Percentiles rank a stretch among this genome's conserved stretches.
Conservation (phyloP, 2,888 invertebrate genomes). For the Pristionchus arcanus region DNA sequence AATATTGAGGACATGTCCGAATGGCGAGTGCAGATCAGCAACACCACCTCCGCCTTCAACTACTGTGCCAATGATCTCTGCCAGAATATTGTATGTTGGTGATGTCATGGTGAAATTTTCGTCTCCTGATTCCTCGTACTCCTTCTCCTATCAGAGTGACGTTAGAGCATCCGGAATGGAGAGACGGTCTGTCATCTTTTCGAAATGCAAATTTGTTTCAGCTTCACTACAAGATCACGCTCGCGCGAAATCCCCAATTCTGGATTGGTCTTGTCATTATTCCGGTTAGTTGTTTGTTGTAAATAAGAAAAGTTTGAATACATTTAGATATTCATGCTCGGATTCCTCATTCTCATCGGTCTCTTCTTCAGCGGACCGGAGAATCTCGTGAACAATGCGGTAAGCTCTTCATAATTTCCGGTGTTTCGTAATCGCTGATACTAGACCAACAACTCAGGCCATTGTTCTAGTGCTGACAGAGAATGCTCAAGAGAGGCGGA, state of each 20-base stretch:
- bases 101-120: background rate
- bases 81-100: background rate
- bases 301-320: background rate
- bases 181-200: background rate
- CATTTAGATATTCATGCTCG: constrained; percentile 32
- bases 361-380: constrained; percentile 6
- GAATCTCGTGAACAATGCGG: constrained; percentile 42
- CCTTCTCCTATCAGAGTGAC: too few relatives aligned
- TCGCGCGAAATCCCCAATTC: background rate
- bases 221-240: background rate
- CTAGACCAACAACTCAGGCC: too few relatives aligned
- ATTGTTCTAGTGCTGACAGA: too few relatives aligned
- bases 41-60: background rate
- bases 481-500: too few relatives aligned
- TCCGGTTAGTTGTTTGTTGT: background rate
- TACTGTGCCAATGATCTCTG: background rate
- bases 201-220: background rate
- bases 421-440: too few relatives aligned
- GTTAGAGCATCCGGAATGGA: too few relatives aligned
- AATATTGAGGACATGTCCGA: constrained; percentile 29
- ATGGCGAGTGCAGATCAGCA: background rate
- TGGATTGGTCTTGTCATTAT: constrained; percentile 35
- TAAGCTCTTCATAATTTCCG: background rate
- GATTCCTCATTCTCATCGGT: constrained; percentile 26
- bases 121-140: too few relatives aligned